A percentile compares a stretch with the other conserved stretches of the same genome.
phyloP scores from a whole-genome alignment of 2,888 invertebrate genomes.

The Calliscelio sp. region DNA sequence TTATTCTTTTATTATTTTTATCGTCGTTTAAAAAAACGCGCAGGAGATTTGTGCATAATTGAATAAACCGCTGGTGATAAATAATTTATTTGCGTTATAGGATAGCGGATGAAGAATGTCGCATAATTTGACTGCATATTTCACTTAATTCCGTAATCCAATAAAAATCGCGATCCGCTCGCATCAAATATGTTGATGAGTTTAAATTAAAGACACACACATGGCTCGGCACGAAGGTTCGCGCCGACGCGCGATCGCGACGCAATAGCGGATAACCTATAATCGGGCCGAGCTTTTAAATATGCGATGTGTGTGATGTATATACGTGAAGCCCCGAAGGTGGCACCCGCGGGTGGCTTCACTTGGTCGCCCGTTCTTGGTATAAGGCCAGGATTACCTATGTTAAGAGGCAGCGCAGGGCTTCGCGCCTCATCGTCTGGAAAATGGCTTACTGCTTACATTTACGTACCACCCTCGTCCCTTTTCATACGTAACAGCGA shows the following conservation, averaged over 20 bases:
- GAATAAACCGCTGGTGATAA: too few species aligned
- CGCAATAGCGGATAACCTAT: slow-evolving; percentile 75
- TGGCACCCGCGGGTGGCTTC: slow-evolving; percentile 85
- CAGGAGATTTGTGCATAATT: too few species aligned
- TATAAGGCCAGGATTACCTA: slow-evolving; percentile 84
- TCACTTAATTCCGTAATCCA: slow-evolving; percentile 40
- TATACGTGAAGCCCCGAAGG: slow-evolving; percentile 82
- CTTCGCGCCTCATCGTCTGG: slow-evolving; percentile 86
- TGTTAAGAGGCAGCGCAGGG: slow-evolving; percentile 84
- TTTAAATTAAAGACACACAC: slow-evolving; percentile 56
- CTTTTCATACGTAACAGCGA: slow-evolving; percentile 66
- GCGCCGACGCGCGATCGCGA: slow-evolving; percentile 49
- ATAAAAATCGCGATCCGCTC: slow-evolving; percentile 43
- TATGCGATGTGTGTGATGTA: slow-evolving; percentile 66
- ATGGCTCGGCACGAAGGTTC: slow-evolving; percentile 64
- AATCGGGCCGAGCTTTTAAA: slow-evolving; percentile 77
- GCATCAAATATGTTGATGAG: slow-evolving; percentile 54
- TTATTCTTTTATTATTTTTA: too few species aligned
- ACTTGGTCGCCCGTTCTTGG: slow-evolving; percentile 76
- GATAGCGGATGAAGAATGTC: not conserved
- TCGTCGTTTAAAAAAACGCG: too few species aligned
- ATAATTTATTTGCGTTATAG: not conserved
- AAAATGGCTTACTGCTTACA: slow-evolving; percentile 86
- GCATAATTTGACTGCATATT: slow-evolving; percentile 39
- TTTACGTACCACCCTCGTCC: slow-evolving; percentile 80